These are phyloP conservation scores for Lagenorhynchus albirostris DNA, from an alignment of 2,113 vertebrate species.

Conservation along the genomic window DNA sequence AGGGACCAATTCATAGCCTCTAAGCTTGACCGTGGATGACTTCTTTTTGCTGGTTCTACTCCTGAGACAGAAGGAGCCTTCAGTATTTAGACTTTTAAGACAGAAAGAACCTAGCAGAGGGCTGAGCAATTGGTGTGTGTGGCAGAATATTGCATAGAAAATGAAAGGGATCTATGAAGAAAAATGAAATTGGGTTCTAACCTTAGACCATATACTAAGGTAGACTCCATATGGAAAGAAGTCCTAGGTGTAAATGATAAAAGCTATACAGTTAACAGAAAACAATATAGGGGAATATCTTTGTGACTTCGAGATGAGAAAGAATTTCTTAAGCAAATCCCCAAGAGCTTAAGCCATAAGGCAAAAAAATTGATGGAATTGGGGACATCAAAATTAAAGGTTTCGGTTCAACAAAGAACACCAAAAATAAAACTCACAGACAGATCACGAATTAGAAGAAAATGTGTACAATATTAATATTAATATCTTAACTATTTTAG, in stretches of 20 bases:
- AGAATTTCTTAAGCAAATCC: neutral
- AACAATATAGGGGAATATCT: neutral
- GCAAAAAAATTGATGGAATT: neutral
- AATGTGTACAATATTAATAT: neutral
- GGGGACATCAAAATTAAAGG: neutral
- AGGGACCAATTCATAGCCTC: neutral
- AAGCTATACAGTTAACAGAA: neutral
- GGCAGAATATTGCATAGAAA: neutral
- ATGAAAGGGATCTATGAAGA: neutral
- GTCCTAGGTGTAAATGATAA: neutral
- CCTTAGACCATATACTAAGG: neutral
- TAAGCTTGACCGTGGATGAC: neutral
- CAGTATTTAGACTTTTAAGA: neutral
- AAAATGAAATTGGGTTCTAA: neutral
- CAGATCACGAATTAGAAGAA: neutral
- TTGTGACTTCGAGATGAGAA: neutral
- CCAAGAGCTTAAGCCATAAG: neutral
- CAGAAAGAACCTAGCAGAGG: neutral
- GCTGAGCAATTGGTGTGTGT: neutral
- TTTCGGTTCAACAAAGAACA: neutral
- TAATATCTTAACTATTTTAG: neutral
- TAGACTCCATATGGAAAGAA: neutral
- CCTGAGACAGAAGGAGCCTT: neutral
- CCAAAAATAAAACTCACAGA: neutral
- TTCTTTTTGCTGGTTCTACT: neutral